phyloP scores from a whole-genome alignment of 2,113 vertebrate genomes.

The Pteruthius melanotis region DNA sequence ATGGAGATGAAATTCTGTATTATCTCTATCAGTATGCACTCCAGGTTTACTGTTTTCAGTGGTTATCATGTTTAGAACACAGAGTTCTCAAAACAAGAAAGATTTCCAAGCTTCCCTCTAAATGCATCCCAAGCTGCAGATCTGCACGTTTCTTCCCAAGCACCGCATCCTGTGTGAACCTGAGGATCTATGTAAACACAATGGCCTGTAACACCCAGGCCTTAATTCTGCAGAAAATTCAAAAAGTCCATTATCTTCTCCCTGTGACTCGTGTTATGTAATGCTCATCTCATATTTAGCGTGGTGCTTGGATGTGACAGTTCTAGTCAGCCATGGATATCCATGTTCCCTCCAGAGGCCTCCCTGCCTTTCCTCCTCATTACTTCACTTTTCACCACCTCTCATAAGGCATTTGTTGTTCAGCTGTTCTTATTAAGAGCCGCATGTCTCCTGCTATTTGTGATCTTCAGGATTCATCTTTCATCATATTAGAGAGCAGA shows the following conservation, averaged over 20 bases:
- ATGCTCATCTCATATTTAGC: slow-evolving; percentile 6
- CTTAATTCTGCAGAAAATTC: neutral
- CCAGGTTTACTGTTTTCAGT: neutral
- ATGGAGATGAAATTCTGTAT: neutral
- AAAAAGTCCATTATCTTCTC: neutral
- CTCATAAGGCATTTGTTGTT: slow-evolving; percentile 42
- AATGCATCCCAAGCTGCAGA: neutral
- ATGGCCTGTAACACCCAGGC: neutral
- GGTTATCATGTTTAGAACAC: neutral
- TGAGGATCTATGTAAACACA: neutral
- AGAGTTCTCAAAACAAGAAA: neutral
- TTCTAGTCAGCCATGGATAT: slow-evolving; percentile 24
- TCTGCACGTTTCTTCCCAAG: neutral
- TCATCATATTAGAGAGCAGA: slow-evolving; percentile 57
- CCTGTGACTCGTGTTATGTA: neutral
- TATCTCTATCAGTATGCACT: neutral
- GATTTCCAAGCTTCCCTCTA: neutral
- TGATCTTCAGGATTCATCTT: slow-evolving; percentile 52
- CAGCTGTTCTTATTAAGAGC: slow-evolving; percentile 41
- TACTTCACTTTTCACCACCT: slow-evolving; percentile 49
- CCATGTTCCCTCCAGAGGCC: slow-evolving; percentile 14
- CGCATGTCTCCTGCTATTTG: slow-evolving; percentile 17
- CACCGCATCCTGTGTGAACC: neutral
- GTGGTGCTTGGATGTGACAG: slow-evolving; percentile 17
- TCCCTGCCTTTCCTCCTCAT: slow-evolving; percentile 48